These are phyloP conservation scores for Pristis pectinata DNA, from an alignment of 2,797 vertebrate species.

Conservation along the genomic window DNA sequence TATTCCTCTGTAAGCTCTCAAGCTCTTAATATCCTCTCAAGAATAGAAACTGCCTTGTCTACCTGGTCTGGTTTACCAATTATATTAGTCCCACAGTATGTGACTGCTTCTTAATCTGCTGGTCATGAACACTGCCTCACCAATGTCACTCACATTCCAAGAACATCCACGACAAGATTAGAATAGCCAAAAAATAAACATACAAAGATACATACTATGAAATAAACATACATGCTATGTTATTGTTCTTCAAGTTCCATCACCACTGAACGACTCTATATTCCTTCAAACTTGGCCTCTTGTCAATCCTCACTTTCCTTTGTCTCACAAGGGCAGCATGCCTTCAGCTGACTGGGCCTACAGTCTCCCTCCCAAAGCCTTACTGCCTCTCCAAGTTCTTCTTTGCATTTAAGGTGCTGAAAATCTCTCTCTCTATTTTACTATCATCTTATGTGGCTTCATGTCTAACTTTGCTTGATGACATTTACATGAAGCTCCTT, in stretches of 20 bases:
- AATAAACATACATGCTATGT: neutral
- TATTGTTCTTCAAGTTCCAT: neutral
- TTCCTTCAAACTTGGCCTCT: neutral
- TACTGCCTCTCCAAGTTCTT: neutral
- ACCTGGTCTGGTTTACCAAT: neutral
- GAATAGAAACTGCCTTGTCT: neutral
- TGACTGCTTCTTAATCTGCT: neutral
- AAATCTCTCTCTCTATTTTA: too few relatives aligned
- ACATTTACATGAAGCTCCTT: too few relatives aligned
- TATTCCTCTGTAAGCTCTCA: too few relatives aligned
- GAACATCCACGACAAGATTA: neutral
- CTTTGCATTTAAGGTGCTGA: too few relatives aligned
- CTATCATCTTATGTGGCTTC: too few relatives aligned
- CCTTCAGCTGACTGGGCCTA: neutral
- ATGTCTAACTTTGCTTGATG: too few relatives aligned
- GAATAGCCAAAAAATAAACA: neutral
- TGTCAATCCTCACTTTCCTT: neutral
- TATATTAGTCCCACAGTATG: neutral
- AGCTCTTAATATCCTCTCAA: neutral
- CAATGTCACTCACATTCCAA: neutral
- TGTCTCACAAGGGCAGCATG: neutral
- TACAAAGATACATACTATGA: neutral
- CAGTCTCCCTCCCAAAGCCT: neutral
- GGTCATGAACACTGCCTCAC: neutral
- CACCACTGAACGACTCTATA: neutral